phyloP scores from a whole-genome alignment of 2,888 invertebrate species.

The Frankliniella fusca region DNA sequence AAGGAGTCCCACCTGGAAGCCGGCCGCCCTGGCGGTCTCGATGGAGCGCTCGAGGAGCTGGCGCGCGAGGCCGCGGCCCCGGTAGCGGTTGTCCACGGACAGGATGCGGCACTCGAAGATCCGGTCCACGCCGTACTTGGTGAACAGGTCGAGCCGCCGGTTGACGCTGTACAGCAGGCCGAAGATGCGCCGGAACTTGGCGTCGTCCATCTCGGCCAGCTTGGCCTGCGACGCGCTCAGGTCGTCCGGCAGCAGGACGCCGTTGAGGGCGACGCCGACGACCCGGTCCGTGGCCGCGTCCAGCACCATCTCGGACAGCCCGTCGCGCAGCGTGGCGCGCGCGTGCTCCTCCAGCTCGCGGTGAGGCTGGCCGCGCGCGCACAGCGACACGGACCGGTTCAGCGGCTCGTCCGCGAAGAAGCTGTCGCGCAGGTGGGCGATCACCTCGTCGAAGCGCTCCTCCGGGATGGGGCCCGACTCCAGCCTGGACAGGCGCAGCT shows the following conservation, averaged over 20 bases:
- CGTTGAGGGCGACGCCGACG: conserved; percentile 72
- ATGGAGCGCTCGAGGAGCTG: conserved; percentile 65
- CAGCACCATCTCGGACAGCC: conserved; percentile 65
- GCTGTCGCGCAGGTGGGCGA: conserved; percentile 65
- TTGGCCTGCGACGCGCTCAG: conserved; percentile 65
- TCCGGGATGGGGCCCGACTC: conserved; percentile 49
- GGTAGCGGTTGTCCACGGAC: conserved; percentile 65
- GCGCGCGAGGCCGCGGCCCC: conserved; percentile 72
- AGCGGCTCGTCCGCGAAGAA: conserved; percentile 82
- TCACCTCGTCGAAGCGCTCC: conserved; percentile 58
- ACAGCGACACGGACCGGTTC: conserved; percentile 69
- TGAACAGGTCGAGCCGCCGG: conserved; percentile 64
- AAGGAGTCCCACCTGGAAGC: conserved; percentile 68
- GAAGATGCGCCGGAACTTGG: conserved; percentile 73
- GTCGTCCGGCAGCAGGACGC: conserved; percentile 68
- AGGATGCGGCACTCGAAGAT: conserved; percentile 77
- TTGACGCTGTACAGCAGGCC: conserved; percentile 68
- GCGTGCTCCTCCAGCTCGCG: conserved; percentile 69
- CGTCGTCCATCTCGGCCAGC: conserved; percentile 59
- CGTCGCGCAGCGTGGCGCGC: conserved; percentile 65
- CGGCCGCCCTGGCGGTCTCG: conserved; percentile 59
- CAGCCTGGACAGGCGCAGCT: conserved; percentile 35
- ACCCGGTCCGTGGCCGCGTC: conserved; percentile 60
- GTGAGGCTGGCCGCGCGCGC: conserved; percentile 65
- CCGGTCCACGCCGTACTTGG: conserved; percentile 60